Base-by-base conservation (phyloP, 2,888 invertebrate genomes). In the Sycophila texana region DNA sequence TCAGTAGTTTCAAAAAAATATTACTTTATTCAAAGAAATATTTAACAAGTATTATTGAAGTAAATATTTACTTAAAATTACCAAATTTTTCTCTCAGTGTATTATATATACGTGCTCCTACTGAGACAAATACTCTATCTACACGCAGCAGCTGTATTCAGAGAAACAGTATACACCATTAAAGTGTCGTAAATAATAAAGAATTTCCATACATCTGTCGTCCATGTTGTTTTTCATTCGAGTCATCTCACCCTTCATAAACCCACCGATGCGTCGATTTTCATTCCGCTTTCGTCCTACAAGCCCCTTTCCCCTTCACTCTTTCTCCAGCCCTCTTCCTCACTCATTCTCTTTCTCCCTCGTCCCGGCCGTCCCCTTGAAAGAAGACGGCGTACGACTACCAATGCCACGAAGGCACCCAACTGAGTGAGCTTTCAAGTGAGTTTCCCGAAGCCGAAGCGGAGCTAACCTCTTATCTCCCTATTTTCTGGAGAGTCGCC, bases 281-380 rank as follows among this genome's bases (percentile, higher is more conserved):
- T 63, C 63, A n/a, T 63, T 63, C 63, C 63, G 39, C 39, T 63
- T 63, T 63, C 67, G 30, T 16, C n/a, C 55, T 10, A 55, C 55
- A n/a, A 26, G 26, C 51, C 30, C 14, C n/a, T 16, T 10, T 12
- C 20, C 1, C 12, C 5, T 13, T 4, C 14, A 4, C 16, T 12
- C 55, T 0, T 65, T 49, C 49, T 49, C 18, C 51, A 18, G 18
- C 10, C 4, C 16, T 22, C 14, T 22, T 16, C 2, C 53, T 18
- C 55, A 47, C 49, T 66, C 66, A 12, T 49, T 65, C 65, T 20
- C 13, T 53, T 20, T 22, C 53, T 63, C 39, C 4, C 0, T 3
- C 4, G n/a, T 39, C 14, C 18, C 47, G 5, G 16, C 4, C 39
- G 39, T 39, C 39, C 39, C 39, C 39, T 39, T 20, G 58, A 58